These are phyloP conservation scores for Hartigia nigra DNA, from an alignment of 2,888 invertebrate genomes.

Conservation along the genomic window DNA sequence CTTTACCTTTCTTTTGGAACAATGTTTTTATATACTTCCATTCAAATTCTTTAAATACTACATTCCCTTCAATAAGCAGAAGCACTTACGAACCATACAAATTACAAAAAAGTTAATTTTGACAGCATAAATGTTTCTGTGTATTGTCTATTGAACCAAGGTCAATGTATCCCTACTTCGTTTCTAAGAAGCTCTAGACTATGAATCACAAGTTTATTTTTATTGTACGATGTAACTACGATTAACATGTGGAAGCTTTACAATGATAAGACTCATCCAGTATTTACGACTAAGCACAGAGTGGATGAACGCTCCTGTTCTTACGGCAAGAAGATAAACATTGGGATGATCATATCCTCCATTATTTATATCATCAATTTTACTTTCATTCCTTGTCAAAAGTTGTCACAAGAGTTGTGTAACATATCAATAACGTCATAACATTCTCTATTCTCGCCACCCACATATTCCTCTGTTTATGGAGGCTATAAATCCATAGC, in stretches of 20 bases:
- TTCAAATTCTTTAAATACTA: background rate
- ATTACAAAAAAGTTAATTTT: background rate
- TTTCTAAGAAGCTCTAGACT: background rate
- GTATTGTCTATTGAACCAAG: background rate
- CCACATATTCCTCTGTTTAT: background rate
- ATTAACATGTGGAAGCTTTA: background rate
- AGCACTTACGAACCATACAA: background rate
- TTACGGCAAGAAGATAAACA: background rate
- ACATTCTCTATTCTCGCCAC: background rate
- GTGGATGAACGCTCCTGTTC: background rate
- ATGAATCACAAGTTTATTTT: slow-evolving; percentile 8
- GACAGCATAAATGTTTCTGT: background rate
- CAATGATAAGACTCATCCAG: background rate
- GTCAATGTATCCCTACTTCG: background rate
- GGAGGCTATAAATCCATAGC: no score
- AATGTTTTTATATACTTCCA: background rate
- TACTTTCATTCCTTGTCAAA: background rate
- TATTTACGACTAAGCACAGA: background rate
- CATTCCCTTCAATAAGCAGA: background rate
- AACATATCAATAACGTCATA: background rate
- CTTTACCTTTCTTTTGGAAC: background rate
- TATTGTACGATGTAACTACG: background rate
- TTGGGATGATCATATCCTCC: background rate
- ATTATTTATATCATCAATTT: background rate
- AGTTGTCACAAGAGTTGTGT: background rate